Conservation (phyloP, 2,113 vertebrate genomes). For the Andinoacara biseriatus region DNA sequence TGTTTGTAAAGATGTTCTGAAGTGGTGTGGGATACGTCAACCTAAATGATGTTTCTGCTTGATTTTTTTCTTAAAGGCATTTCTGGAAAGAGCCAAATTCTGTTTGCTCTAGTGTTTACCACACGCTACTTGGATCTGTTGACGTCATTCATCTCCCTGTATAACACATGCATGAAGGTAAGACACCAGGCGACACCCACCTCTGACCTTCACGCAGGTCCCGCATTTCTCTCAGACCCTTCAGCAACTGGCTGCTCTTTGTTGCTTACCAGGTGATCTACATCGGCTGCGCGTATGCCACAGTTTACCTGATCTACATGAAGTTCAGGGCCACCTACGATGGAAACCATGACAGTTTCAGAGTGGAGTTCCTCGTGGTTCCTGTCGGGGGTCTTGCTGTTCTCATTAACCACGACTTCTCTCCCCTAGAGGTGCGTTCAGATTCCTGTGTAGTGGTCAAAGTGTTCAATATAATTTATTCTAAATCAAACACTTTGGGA, state of each 20-base stretch:
- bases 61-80: conserved; percentile 83
- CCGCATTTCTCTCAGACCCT: not conserved
- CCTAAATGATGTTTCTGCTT: not conserved
- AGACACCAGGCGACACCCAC: not conserved
- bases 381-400: conserved; percentile 94
- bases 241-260: not conserved
- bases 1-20: not conserved
- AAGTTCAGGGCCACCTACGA: conserved; percentile 99
- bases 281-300: conserved; percentile 92
- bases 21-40: not conserved
- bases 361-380: conserved; percentile 96
- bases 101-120: conserved; percentile 97
- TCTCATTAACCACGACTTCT: conserved; percentile 97
- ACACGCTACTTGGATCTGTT: conserved; percentile 98
- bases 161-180: conserved; percentile 99
- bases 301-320: conserved; percentile 94
- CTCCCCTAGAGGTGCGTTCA: conserved; percentile 90
- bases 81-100: conserved; percentile 99
- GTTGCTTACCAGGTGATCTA: conserved; percentile 88
- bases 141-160: conserved; percentile 96
- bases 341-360: conserved; percentile 97
- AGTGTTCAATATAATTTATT: fast-evolving
- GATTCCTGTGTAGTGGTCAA: not conserved
- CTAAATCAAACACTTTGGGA: not conserved
- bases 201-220: not conserved